phyloP scores from a whole-genome alignment of 2,888 invertebrate genomes.

The Temnothorax unifasciatus region DNA sequence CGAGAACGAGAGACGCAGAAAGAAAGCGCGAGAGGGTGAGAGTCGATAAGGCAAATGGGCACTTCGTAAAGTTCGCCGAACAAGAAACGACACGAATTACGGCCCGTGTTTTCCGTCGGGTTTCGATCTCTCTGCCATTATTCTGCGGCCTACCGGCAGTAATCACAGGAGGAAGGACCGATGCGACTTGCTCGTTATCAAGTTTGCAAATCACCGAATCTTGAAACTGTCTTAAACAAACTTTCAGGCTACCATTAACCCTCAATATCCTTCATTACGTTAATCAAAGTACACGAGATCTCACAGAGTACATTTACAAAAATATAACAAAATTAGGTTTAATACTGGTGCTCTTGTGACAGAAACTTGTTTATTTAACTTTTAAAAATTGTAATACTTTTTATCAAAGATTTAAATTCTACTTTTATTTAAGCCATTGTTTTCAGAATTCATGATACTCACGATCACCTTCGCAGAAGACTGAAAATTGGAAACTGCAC shows the following conservation, averaged over 20 bases:
- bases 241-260: background rate
- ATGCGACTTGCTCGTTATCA: constrained; percentile 52
- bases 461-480: background rate
- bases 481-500: background rate
- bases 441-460: background rate
- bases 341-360: background rate
- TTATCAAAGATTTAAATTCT: background rate
- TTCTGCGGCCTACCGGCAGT: constrained; percentile 48
- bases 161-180: constrained; percentile 45
- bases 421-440: background rate
- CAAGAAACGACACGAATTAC: constrained; percentile 77
- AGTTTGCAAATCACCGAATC: constrained; percentile 56
- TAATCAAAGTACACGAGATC: background rate
- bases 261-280: background rate
- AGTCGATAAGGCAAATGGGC: constrained; percentile 82
- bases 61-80: constrained; percentile 79
- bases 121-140: constrained; percentile 48
- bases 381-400: background rate
- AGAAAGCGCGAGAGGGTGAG: constrained; percentile 69
- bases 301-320: background rate
- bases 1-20: constrained; percentile 50
- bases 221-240: background rate
- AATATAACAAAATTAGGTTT: background rate
- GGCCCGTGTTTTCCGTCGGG: constrained; percentile 44
- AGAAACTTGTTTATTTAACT: background rate